Evolutionary conservation across 2,888 invertebrate species (phyloP).

Genomic region (Cactoblastis cactorum): DNA sequence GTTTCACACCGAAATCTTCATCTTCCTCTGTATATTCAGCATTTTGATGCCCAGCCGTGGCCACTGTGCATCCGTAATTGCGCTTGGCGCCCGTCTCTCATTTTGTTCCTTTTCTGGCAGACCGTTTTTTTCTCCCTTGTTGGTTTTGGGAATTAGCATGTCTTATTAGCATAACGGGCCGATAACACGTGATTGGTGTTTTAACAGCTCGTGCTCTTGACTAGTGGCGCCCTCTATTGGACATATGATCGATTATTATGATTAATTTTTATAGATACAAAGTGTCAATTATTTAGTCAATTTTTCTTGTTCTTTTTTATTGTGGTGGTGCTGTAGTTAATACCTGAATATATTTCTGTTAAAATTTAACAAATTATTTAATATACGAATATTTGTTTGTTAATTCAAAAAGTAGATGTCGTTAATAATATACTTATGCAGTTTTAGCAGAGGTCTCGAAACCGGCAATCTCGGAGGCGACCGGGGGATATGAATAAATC

Average conservation of each 20-base stretch:
- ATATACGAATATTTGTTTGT: background rate
- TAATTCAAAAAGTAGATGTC: background rate
- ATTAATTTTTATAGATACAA: background rate
- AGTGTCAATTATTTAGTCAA: no score
- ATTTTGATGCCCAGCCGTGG: slow-evolving; percentile 18
- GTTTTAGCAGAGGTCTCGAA: slow-evolving; percentile 2
- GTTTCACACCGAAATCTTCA: no score
- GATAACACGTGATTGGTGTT: slow-evolving; percentile 70
- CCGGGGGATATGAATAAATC: slow-evolving; percentile 47
- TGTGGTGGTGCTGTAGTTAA: no score
- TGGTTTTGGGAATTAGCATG: slow-evolving; percentile 79
- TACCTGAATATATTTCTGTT: no score
- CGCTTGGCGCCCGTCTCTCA: slow-evolving; percentile 68
- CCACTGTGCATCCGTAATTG: slow-evolving; percentile 61
- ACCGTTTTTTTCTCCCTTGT: slow-evolving; percentile 63
- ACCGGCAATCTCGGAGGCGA: slow-evolving; percentile 22
- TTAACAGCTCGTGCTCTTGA: slow-evolving; percentile 45
- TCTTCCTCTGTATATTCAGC: background rate
- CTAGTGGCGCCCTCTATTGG: background rate
- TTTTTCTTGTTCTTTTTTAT: no score
- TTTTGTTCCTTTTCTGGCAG: slow-evolving; percentile 62
- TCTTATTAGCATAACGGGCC: slow-evolving; percentile 77
- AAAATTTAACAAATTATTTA: no score
- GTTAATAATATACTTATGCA: background rate
- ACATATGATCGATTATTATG: background rate